Percentiles rank a stretch among this genome's conserved stretches.
These are phyloP conservation scores for Phasia obesa DNA, from an alignment of 2,888 invertebrate genomes.

Conservation along the genomic window DNA sequence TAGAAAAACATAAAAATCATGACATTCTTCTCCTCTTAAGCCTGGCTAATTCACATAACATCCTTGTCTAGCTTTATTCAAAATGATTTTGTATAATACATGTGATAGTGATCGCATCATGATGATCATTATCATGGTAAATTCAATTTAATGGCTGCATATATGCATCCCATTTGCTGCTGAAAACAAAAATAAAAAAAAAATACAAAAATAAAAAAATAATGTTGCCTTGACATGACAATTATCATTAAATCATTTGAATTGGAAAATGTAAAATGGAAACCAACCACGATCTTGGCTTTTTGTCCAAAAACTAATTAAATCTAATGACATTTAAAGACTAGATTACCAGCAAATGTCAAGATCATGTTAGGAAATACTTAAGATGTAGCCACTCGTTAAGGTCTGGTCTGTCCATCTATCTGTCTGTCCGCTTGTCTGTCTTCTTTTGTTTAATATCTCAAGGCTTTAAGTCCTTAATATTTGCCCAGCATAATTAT, in stretches of 20 bases:
- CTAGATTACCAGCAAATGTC: slow-evolving; percentile 60
- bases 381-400: too few species aligned
- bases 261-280: not conserved
- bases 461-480: too few species aligned
- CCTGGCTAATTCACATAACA: not conserved
- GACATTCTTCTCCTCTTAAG: slow-evolving; percentile 31
- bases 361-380: slow-evolving; percentile 54
- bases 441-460: too few species aligned
- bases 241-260: slow-evolving; percentile 68
- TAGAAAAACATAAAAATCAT: slow-evolving; percentile 56
- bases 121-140: slow-evolving; percentile 1
- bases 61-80: not conserved
- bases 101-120: not conserved
- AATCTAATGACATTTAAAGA: slow-evolving; percentile 63
- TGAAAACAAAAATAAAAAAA: not conserved
- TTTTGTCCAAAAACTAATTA: slow-evolving; percentile 64
- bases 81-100: not conserved
- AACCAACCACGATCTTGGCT: slow-evolving; percentile 15
- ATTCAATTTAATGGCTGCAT: not conserved
- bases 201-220: slow-evolving; percentile 1
- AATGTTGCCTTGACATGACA: slow-evolving; percentile 69
- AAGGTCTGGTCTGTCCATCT: too few species aligned
- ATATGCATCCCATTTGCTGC: slow-evolving; percentile 53
- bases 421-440: too few species aligned
- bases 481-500: too few species aligned